Evolutionary conservation across 2,888 invertebrate genomes (phyloP), one percentile per base, ranked within the genome.

Genomic region (Xylota sylvarum): DNA sequence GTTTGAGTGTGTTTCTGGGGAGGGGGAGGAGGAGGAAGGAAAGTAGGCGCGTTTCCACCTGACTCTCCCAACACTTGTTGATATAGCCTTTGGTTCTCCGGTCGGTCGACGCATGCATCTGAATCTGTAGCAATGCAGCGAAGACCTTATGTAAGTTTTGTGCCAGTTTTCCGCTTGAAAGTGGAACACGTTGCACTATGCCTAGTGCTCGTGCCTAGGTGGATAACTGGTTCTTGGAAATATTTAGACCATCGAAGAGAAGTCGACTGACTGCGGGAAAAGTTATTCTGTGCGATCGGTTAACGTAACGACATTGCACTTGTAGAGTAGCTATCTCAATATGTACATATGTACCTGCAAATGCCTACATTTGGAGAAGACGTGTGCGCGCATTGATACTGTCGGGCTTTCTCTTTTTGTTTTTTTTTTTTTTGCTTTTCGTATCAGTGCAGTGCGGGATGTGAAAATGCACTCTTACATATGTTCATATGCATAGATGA

Each of bases 21-120:
- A 37, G 23, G 17, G 9, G 6, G 30, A n/a, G n/a, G n/a, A n/a
- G 14, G 67, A 30, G 35, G 48, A 27, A 27, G 50, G 19, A 10
- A 14, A 12, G n/a, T n/a, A 4, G 35, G 27, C 5, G 50, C 6
- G 17, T 2, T n/a, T 7, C 14, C 9, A 48, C 32, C 52, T 52
- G 43, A 60, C 67, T 76, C 67, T 67, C 23, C 55, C 55, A 62
- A 37, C 81, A 82, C 81, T 82, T 82, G 81, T 82, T 82, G 81
- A 62, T 48, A 4, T 46, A 46, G 17, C 3, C 17, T 17, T 46
- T 4, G 50, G 2, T 23, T 19, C 23, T 6, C 2, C 12, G 17
- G 17, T 7, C n/a, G 4, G 17, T 23, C 46, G n/a, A 5, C 12
- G 12, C n/a, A 27, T n/a, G 12, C 23, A 52, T 65, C 19, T 48